These are phyloP conservation scores for Eubasilissa regina DNA, from an alignment of 1,140 invertebrate species.

Conservation along the genomic window DNA sequence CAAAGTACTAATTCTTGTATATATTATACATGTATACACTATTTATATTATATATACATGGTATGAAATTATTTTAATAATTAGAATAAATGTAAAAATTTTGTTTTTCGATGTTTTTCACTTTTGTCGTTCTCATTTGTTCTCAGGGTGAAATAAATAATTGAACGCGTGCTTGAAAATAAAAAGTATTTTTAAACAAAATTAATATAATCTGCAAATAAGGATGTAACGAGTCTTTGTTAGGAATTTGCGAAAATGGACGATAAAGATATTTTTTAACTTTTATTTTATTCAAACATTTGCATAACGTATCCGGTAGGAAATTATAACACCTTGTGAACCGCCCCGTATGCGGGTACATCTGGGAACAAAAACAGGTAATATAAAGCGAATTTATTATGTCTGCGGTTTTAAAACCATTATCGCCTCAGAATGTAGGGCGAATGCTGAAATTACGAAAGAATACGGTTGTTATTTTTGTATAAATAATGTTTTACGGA, in stretches of 20 bases:
- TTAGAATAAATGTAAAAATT: too few relatives aligned
- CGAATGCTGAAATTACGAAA: slow-evolving; percentile 22
- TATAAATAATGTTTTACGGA: not conserved
- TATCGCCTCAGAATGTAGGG: slow-evolving; percentile 13
- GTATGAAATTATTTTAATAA: too few relatives aligned
- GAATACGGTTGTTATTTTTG: slow-evolving; percentile 15
- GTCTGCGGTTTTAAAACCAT: slow-evolving; percentile 31
- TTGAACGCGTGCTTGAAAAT: not conserved
- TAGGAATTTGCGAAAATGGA: slow-evolving; percentile 1
- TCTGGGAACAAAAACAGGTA: slow-evolving; percentile 32
- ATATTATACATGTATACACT: too few relatives aligned
- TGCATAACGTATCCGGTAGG: slow-evolving; percentile 39
- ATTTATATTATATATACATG: too few relatives aligned
- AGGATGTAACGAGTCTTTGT: slow-evolving; percentile 20
- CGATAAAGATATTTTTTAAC: slow-evolving; percentile 37
- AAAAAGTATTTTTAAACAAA: not conserved
- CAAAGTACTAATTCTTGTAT: too few relatives aligned
- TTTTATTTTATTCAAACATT: slow-evolving; percentile 34
- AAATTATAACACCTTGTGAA: slow-evolving; percentile 38
- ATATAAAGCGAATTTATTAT: slow-evolving; percentile 40
- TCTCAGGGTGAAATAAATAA: too few relatives aligned
- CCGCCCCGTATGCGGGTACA: slow-evolving; percentile 21
- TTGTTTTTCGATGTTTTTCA: too few relatives aligned
- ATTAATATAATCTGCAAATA: slow-evolving; percentile 12
- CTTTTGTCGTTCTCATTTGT: too few relatives aligned